Percentiles rank a stretch among this genome's conserved stretches.
Evolutionary conservation across 2,888 invertebrate genomes (phyloP).

Genomic region (Drosophila sordidula): DNA sequence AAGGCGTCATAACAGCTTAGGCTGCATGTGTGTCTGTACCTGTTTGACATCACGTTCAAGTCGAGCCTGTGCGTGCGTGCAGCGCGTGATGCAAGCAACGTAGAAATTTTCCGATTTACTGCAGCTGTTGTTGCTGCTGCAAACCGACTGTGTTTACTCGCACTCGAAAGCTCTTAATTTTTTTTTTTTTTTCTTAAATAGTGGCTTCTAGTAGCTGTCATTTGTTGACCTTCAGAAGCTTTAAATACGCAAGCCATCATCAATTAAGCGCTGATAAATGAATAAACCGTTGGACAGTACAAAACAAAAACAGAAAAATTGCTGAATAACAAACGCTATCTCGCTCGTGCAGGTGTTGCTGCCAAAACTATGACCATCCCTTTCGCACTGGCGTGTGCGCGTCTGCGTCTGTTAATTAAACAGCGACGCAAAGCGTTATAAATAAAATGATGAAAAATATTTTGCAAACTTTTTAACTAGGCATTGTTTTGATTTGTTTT

Average conservation of each 20-base stretch:
- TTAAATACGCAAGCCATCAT: conserved; percentile 47
- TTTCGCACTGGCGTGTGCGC: conserved; percentile 25
- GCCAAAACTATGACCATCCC: conserved; percentile 29
- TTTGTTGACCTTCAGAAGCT: conserved; percentile 64
- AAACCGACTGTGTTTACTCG: conserved; percentile 4
- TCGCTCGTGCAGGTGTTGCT: conserved; percentile 29
- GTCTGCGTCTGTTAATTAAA: conserved; percentile 32
- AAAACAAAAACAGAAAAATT: conserved; percentile 15
- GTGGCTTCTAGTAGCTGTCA: conserved; percentile 50
- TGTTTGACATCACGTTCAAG: conserved; percentile 26
- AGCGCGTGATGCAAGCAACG: conserved; percentile 38
- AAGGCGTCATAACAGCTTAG: conserved; percentile 12
- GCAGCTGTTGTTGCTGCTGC: conserved; percentile 13
- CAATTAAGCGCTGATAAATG: conserved; percentile 60
- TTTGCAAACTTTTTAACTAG: conserved; percentile 44
- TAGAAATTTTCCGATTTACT: conserved; percentile 19
- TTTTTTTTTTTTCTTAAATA: conserved; percentile 20
- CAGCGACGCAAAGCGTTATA: conserved; percentile 37
- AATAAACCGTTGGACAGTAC: conserved; percentile 41
- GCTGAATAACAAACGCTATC: conserved; percentile 35
- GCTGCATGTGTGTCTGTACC: conserved; percentile 11
- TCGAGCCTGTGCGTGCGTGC: conserved; percentile 7
- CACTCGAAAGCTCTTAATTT: conserved; percentile 26
- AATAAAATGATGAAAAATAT: conserved; percentile 45
- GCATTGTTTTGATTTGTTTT: conserved; percentile 41